Evolutionary conservation across 1,140 invertebrate genomes (phyloP).

Genomic region (Vollenhovia emeryi): DNA sequence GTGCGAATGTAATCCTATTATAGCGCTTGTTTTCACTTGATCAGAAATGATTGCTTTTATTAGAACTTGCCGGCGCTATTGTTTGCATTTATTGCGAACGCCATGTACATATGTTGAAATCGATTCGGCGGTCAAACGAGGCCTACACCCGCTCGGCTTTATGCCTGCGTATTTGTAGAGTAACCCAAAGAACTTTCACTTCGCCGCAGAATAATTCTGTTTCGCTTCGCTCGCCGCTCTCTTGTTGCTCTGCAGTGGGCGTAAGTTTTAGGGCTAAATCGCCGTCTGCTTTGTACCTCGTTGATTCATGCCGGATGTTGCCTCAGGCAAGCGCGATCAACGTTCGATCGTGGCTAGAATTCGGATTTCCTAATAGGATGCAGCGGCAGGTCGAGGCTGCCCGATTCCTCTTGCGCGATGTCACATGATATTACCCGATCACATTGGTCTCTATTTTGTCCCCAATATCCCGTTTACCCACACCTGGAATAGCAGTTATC

Average conservation of each 20-base stretch:
- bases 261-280: slow-evolving; percentile 75
- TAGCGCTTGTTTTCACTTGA: not conserved
- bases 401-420: not conserved
- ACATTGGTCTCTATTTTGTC: not conserved
- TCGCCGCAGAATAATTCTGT: slow-evolving; percentile 72
- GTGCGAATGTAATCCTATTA: not conserved
- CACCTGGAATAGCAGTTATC: not conserved
- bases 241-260: slow-evolving; percentile 68
- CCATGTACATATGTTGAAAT: not conserved
- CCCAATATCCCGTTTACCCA: not conserved
- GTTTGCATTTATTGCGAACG: not conserved
- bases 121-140: slow-evolving; percentile 34
- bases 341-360: slow-evolving; percentile 69
- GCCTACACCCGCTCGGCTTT: slow-evolving; percentile 48
- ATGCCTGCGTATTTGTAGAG: slow-evolving; percentile 50
- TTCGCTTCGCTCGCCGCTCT: slow-evolving; percentile 73
- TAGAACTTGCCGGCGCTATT: not conserved
- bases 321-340: slow-evolving; percentile 68
- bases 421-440: not conserved
- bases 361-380: slow-evolving; percentile 66
- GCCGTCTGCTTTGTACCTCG: slow-evolving; percentile 66
- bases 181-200: slow-evolving; percentile 76
- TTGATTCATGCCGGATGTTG: slow-evolving; percentile 81
- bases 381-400: not conserved
- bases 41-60: not conserved